These are phyloP conservation scores for Neodontobutis hainanensis DNA, from an alignment of 2,113 vertebrate genomes.

Conservation along the genomic window DNA sequence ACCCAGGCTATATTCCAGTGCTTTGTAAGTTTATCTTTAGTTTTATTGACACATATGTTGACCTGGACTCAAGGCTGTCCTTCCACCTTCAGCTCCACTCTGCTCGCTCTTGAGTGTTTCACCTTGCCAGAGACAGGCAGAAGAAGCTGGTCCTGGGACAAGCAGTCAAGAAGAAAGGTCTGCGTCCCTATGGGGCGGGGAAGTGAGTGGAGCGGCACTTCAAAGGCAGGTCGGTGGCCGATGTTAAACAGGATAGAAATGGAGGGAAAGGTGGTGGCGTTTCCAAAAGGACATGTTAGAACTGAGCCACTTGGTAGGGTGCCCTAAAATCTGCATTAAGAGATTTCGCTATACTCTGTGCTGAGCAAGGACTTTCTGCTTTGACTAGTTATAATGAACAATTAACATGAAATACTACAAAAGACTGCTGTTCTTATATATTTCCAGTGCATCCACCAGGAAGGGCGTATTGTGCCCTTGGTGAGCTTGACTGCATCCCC, in stretches of 20 bases:
- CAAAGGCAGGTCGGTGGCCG: constrained; percentile 70
- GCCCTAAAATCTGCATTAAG: constrained; percentile 65
- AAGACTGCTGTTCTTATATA: not conserved
- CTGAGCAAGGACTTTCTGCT: not conserved
- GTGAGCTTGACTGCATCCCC: not conserved
- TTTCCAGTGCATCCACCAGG: constrained; percentile 12
- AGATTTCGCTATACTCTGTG: constrained; percentile 15
- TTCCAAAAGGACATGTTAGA: constrained; percentile 58
- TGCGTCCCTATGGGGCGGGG: constrained; percentile 58
- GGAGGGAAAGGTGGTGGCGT: constrained; percentile 53
- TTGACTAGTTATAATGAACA: not conserved
- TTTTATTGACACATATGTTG: constrained; percentile 13
- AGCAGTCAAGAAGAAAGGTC: constrained; percentile 53
- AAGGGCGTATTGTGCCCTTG: constrained; percentile 1
- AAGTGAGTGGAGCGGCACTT: constrained; percentile 61
- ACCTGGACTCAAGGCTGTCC: constrained; percentile 27
- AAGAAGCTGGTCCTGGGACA: constrained; percentile 52
- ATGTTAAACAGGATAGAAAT: constrained; percentile 70
- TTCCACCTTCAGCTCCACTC: constrained; percentile 43
- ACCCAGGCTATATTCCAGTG: constrained; percentile 26
- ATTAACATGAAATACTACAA: not conserved
- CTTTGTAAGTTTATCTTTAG: constrained; percentile 30
- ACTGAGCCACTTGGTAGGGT: constrained; percentile 49
- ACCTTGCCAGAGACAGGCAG: constrained; percentile 57
- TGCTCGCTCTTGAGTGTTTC: constrained; percentile 45